A percentile compares a stretch with the other conserved stretches of the same genome.
phyloP scores from a whole-genome alignment of 2,797 vertebrate species.

The Acrossocheilus fasciatus region DNA sequence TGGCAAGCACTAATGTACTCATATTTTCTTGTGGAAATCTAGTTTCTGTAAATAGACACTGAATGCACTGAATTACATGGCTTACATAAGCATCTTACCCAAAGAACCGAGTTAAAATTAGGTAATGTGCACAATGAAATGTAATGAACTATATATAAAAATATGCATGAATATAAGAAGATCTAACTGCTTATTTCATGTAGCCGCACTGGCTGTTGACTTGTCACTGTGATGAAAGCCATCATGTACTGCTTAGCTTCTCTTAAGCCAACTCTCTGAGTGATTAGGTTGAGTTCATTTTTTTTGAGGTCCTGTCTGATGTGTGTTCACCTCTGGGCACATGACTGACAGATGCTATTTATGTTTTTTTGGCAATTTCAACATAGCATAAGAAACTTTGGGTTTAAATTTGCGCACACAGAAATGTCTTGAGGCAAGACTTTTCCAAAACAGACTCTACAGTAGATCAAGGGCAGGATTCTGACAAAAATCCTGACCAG shows the following conservation, averaged over 20 bases:
- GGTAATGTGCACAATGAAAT: not conserved
- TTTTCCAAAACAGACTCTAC: conserved; percentile 10
- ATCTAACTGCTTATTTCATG: conserved; percentile 8
- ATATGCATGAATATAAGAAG: conserved; percentile 17
- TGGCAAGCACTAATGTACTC: not conserved
- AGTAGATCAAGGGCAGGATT: not conserved
- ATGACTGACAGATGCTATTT: conserved; percentile 40
- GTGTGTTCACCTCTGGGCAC: conserved; percentile 20
- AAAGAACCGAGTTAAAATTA: not conserved
- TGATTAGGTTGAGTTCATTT: conserved; percentile 2
- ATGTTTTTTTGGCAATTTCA: conserved; percentile 26
- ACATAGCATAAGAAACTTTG: conserved; percentile 1
- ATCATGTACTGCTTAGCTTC: not conserved
- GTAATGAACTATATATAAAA: conserved; percentile 4
- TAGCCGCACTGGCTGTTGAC: not conserved
- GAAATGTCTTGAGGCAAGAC: conserved; percentile 26
- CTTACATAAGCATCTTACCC: not conserved
- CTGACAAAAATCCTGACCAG: conserved; percentile 7
- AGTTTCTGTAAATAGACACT: not conserved
- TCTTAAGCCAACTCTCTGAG: conserved; percentile 20
- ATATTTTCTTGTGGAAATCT: not conserved
- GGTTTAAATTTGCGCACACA: not conserved
- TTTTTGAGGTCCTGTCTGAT: conserved; percentile 33
- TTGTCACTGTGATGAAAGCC: conserved; percentile 31
- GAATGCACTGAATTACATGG: not conserved